Evolutionary conservation across 2,797 vertebrate species (phyloP).

Genomic region (Gymnopithys bicolor): DNA sequence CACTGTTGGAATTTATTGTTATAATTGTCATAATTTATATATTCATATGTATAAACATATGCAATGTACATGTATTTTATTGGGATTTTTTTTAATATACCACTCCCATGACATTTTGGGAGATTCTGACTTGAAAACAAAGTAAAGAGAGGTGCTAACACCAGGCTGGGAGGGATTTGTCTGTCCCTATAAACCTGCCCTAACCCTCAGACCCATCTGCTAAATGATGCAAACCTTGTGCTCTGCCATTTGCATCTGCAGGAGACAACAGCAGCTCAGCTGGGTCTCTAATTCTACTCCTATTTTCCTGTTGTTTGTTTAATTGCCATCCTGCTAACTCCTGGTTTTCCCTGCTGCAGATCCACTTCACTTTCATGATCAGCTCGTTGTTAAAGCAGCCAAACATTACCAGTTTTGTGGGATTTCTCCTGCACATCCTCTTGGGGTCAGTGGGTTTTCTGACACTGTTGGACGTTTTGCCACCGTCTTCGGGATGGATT

Average conservation of each 20-base stretch:
- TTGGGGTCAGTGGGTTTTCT: slow-evolving; percentile 83
- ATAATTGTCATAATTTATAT: not conserved
- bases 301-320: not conserved
- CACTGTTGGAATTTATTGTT: not conserved
- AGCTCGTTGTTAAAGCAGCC: slow-evolving; percentile 87
- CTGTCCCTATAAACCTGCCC: not conserved
- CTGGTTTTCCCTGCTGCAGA: slow-evolving; percentile 69
- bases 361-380: slow-evolving; percentile 90
- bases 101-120: not conserved
- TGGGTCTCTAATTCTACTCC: not conserved
- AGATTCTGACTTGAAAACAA: not conserved
- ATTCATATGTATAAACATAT: not conserved
- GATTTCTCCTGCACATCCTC: slow-evolving; percentile 82
- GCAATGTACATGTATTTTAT: not conserved
- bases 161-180: not conserved
- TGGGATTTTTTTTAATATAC: not conserved
- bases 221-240: not conserved
- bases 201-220: not conserved
- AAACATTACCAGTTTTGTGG: slow-evolving; percentile 83
- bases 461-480: slow-evolving; percentile 79
- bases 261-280: not conserved
- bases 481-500: slow-evolving; percentile 80
- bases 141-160: not conserved
- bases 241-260: not conserved
- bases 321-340: not conserved